These are phyloP conservation scores for Neostethus bicornis DNA, from an alignment of 2,797 vertebrate genomes.

Conservation along the genomic window DNA sequence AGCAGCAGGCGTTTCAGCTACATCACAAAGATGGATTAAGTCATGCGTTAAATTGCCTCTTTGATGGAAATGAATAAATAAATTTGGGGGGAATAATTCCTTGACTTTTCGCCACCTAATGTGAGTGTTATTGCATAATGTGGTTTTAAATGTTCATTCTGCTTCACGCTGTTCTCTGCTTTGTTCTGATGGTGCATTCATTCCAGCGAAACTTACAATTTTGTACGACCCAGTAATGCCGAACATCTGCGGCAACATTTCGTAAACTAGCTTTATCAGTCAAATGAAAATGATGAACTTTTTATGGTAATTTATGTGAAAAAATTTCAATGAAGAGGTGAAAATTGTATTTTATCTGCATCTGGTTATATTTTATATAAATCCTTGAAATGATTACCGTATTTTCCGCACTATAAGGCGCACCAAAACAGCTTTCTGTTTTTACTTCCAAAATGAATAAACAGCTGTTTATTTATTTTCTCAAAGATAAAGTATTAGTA, in stretches of 20 bases:
- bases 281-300: constrained; percentile 9
- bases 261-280: constrained; percentile 24
- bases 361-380: constrained; percentile 4
- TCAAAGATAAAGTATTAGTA: no score
- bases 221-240: constrained; percentile 46
- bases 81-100: constrained; percentile 81
- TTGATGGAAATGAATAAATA: constrained; percentile 84
- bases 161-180: constrained; percentile 46
- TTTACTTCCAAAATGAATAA: no score
- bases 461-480: no score
- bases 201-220: constrained; percentile 51
- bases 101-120: constrained; percentile 72
- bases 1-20: constrained; percentile 65
- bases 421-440: no score
- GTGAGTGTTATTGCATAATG: constrained; percentile 70
- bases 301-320: neutral
- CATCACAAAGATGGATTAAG: constrained; percentile 82
- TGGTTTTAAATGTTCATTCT: constrained; percentile 55
- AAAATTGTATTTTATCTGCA: neutral
- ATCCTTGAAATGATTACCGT: no score
- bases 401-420: no score
- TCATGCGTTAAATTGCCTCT: constrained; percentile 84
- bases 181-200: constrained; percentile 44
- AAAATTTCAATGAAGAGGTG: neutral
- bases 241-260: constrained; percentile 30